Conservation (phyloP, 2,888 invertebrate species). For the Lysandra coridon region DNA sequence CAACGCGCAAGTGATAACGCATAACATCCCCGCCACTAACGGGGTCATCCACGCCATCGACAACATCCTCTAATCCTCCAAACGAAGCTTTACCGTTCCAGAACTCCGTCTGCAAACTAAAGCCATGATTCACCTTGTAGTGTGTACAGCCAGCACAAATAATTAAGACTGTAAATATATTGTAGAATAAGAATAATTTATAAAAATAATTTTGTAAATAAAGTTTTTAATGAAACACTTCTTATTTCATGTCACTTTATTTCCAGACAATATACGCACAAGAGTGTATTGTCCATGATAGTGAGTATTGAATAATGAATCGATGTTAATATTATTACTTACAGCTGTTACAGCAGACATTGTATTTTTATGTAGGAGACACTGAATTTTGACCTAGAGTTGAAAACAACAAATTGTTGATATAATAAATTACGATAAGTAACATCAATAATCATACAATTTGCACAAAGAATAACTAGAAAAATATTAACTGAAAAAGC, state of each 20-base stretch:
- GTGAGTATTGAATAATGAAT: background rate
- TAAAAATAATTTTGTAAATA: conserved; percentile 73
- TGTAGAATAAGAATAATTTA: conserved; percentile 71
- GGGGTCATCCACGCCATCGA: conserved; percentile 93
- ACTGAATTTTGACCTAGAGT: too few species aligned
- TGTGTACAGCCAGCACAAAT: conserved; percentile 25
- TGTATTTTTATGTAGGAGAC: too few species aligned
- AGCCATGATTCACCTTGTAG: conserved; percentile 11
- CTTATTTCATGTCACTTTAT: conserved; percentile 30
- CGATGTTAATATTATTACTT: background rate
- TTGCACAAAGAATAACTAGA: too few species aligned
- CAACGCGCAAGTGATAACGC: conserved; percentile 89
- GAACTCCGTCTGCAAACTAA: background rate
- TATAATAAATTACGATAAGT: too few species aligned
- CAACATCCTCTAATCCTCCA: conserved; percentile 62
- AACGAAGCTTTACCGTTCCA: conserved; percentile 3
- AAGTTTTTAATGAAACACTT: conserved; percentile 48
- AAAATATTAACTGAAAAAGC: too few species aligned
- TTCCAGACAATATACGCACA: conserved; percentile 8
- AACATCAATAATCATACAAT: too few species aligned
- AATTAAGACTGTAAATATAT: conserved; percentile 77
- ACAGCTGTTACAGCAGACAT: too few species aligned
- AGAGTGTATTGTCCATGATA: background rate
- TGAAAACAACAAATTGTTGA: too few species aligned
- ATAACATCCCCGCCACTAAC: conserved; percentile 93